These are phyloP conservation scores for Trichopoda pennipes DNA, from an alignment of 2,888 invertebrate genomes.

Conservation along the genomic window DNA sequence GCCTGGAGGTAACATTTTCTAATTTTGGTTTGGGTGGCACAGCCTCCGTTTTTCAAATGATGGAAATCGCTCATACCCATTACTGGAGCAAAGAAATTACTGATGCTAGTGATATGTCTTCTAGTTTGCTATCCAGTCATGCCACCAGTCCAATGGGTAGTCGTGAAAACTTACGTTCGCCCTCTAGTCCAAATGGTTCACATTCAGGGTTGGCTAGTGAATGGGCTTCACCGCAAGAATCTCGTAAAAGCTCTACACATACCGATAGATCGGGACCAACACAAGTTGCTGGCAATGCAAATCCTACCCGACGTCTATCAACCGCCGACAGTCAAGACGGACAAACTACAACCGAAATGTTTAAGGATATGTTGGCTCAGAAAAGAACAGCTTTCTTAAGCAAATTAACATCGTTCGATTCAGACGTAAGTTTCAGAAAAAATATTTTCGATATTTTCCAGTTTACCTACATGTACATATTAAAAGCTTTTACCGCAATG, in stretches of 20 bases:
- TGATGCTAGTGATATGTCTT: constrained; percentile 82
- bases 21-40: constrained; percentile 98
- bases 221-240: constrained; percentile 85
- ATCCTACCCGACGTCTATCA: constrained; percentile 83
- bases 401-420: constrained; percentile 93
- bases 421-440: constrained; percentile 87
- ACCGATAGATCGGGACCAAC: constrained; percentile 73
- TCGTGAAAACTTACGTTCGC: constrained; percentile 86
- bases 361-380: constrained; percentile 95
- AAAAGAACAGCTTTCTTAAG: constrained; percentile 93
- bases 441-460: not conserved
- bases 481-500: constrained; percentile 35
- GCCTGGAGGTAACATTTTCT: constrained; percentile 94
- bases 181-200: constrained; percentile 82
- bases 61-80: constrained; percentile 99
- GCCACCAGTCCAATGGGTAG: constrained; percentile 84
- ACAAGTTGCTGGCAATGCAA: constrained; percentile 63
- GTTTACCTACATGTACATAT: not conserved
- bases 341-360: constrained; percentile 93
- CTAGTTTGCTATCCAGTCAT: constrained; percentile 80
- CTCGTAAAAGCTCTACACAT: constrained; percentile 81
- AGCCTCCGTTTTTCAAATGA: constrained; percentile 97
- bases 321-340: constrained; percentile 86
- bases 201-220: constrained; percentile 81
- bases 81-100: constrained; percentile 95